A percentile compares a stretch with the other conserved stretches of the same genome.
These are phyloP conservation scores for Megalops atlanticus DNA, from an alignment of 2,113 vertebrate genomes.

Conservation along the genomic window DNA sequence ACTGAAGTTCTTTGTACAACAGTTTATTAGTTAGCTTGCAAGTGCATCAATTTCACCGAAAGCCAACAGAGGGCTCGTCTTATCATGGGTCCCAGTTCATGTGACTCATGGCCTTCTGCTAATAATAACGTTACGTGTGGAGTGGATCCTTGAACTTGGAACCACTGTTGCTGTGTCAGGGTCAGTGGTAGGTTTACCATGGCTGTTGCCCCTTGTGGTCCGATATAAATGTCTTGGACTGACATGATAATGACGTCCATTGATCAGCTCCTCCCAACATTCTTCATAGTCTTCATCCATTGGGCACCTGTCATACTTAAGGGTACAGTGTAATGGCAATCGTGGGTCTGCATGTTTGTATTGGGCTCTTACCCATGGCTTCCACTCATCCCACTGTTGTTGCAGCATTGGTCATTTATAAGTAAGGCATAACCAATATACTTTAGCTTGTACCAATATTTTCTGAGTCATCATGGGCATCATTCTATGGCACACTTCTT, in stretches of 20 bases:
- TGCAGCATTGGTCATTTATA: too few species aligned
- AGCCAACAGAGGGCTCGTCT: too few species aligned
- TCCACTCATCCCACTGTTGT: background rate
- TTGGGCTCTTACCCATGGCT: background rate
- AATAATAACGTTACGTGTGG: constrained; percentile 1
- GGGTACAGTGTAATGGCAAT: background rate
- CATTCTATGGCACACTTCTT: background rate
- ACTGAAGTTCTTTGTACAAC: too few species aligned
- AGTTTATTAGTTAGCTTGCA: too few species aligned
- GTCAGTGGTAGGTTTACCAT: background rate
- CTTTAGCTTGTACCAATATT: background rate
- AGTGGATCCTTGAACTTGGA: background rate
- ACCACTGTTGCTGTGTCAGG: background rate
- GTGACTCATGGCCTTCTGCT: background rate
- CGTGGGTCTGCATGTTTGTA: too few species aligned
- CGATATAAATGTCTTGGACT: background rate
- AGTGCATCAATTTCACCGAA: too few species aligned
- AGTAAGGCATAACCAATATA: too few species aligned
- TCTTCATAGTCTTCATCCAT: background rate
- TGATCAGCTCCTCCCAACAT: background rate
- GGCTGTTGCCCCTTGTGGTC: background rate
- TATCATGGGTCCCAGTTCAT: constrained; percentile 5
- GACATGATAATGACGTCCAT: background rate
- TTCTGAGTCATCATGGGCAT: background rate
- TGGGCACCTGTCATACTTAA: too few species aligned